phyloP scores from a whole-genome alignment of 1,140 invertebrate genomes.

The Leguminivora glycinivorella region DNA sequence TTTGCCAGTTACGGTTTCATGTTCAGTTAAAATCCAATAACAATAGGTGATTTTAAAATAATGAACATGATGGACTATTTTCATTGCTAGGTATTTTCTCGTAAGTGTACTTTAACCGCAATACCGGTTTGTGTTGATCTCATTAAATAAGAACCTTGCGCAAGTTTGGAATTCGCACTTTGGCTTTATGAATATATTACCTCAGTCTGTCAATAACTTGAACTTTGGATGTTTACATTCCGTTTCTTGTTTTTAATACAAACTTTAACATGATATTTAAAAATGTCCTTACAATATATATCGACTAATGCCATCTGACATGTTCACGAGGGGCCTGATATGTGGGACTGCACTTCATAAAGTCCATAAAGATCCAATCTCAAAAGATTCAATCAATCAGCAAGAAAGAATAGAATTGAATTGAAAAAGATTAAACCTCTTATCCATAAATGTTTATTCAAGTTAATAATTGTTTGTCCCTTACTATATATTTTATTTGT shows the following conservation, averaged over 20 bases:
- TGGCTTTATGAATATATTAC: neutral
- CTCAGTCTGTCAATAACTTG: neutral
- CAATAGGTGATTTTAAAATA: neutral
- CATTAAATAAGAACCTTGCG: neutral
- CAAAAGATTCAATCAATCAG: too few relatives aligned
- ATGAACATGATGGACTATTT: neutral
- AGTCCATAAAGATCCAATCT: too few relatives aligned
- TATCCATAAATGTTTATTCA: too few relatives aligned
- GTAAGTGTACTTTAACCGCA: neutral
- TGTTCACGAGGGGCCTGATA: too few relatives aligned
- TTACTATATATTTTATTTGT: too few relatives aligned
- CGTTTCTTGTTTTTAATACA: neutral
- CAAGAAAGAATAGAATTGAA: too few relatives aligned
- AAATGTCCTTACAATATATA: neutral
- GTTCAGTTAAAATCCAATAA: neutral
- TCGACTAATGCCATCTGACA: too few relatives aligned
- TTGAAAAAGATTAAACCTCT: too few relatives aligned
- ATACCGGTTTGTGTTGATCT: neutral
- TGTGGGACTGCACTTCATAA: too few relatives aligned
- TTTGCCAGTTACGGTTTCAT: neutral
- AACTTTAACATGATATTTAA: neutral
- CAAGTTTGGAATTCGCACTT: neutral
- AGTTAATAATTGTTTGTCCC: too few relatives aligned
- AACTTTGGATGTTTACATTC: neutral
- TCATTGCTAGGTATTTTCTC: neutral